Base-by-base conservation (phyloP, 2,113 vertebrate species). In the Ammodytes dubius region DNA sequence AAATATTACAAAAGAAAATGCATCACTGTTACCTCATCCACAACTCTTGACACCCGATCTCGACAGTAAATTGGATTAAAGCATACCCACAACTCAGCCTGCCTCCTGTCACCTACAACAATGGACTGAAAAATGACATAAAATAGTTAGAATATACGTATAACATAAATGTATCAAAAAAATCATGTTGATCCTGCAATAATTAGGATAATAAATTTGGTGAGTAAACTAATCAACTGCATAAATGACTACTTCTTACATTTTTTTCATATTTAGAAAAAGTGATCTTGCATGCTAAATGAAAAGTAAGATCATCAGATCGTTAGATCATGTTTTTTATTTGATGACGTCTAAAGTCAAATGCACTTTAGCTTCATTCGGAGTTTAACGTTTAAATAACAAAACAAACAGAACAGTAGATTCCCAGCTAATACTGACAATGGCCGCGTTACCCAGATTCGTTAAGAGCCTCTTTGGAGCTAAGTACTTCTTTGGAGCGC, bases 1-100 rank as follows among this genome's bases (percentile, higher is more conserved):
- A 53, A 3, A 47, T 47, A 40, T 63, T 17, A 6, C 10, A n/a
- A 50, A 66, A 27, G 0, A 17, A 35, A 65, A 52, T 0, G 15
- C 15, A 40, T 68, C 13, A 42, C 0, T 49, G 6, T 88, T 85
- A 94, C 39, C 78, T 95, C 93, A 59, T 97, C 93, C 12, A 87
- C 67, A 2, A 95, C 71, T 67, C 88, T 84, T 49, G 82, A 96
- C 27, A 88, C 68, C 1, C 70, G 57, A 82, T 95, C 95, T 0
- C 73, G 77, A 70, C 61, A 67, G 78, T 90, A 94, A 27, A 66
- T 40, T 50, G 97, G 96, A 85, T 97, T 93, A 85, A 98, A 98
- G 58, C 92, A 87, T 1, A 99, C 45, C 83, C 92, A 96, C 47
- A 98, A 40, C 7, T 93, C 90, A 27, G 88, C 84, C 67, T 94